These are phyloP conservation scores for Illadopsis cleaveri DNA, from an alignment of 2,113 vertebrate species.

Conservation along the genomic window DNA sequence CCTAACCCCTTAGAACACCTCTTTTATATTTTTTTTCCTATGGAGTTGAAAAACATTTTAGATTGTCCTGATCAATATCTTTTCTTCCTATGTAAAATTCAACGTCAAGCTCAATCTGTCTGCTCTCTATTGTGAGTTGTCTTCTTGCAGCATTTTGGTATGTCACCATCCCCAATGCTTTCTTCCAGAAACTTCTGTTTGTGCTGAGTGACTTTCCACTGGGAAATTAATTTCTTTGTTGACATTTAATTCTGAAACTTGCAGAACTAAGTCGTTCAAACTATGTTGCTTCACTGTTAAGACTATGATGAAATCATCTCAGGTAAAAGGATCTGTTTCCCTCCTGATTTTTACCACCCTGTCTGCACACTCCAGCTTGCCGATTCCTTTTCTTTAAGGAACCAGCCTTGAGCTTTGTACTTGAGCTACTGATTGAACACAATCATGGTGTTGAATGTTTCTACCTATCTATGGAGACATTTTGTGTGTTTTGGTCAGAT, in stretches of 20 bases:
- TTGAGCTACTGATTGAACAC: background rate
- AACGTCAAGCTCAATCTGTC: background rate
- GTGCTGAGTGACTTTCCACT: background rate
- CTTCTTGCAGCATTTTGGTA: background rate
- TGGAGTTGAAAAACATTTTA: background rate
- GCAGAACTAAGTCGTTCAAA: background rate
- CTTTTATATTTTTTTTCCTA: background rate
- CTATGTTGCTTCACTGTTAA: fast-evolving
- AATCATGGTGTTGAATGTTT: background rate
- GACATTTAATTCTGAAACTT: background rate
- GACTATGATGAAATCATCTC: background rate
- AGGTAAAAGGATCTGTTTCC: background rate
- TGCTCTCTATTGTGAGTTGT: background rate
- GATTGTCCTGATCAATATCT: background rate
- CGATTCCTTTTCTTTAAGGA: background rate
- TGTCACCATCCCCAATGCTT: background rate
- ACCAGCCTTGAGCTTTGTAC: fast-evolving
- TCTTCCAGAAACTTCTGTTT: background rate
- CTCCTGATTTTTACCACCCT: background rate
- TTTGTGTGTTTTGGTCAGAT: background rate
- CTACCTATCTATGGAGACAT: fast-evolving
- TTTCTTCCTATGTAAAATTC: background rate
- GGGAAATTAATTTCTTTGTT: background rate
- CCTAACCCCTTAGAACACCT: background rate
- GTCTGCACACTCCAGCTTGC: background rate